Percentiles rank a stretch among this genome's conserved stretches.
Evolutionary conservation across 1,140 invertebrate genomes (phyloP).

Genomic region (Epicauta chinensis): DNA sequence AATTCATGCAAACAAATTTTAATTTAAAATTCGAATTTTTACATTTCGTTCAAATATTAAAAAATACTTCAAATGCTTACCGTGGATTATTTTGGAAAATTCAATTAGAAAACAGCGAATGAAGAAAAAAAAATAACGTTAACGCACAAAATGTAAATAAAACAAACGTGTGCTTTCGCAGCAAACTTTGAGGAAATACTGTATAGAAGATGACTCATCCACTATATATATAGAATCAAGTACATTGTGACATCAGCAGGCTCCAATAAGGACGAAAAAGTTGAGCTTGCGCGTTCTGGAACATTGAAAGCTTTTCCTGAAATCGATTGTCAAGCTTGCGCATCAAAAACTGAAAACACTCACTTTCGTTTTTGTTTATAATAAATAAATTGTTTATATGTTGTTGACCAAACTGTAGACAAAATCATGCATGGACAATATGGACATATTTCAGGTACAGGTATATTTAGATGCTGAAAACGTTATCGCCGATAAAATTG

Average conservation of each 20-base stretch:
- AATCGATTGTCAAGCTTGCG: slow-evolving; percentile 26
- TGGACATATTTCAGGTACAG: too few species aligned
- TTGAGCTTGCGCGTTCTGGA: slow-evolving; percentile 24
- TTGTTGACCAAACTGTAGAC: too few species aligned
- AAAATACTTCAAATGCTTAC: slow-evolving; percentile 1
- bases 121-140: slow-evolving; percentile 3
- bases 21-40: too few species aligned
- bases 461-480: too few species aligned
- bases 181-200: slow-evolving; percentile 31
- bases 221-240: slow-evolving; percentile 37
- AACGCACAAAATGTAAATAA: slow-evolving; percentile 18
- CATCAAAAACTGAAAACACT: slow-evolving; percentile 6
- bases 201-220: slow-evolving; percentile 35
- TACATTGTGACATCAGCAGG: slow-evolving; percentile 28
- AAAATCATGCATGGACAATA: too few species aligned
- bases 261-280: slow-evolving; percentile 25
- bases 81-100: background rate
- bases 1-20: too few species aligned
- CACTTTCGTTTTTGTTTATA: slow-evolving; percentile 21
- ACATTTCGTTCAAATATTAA: background rate
- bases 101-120: too few species aligned
- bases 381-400: too few species aligned
- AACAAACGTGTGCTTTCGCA: slow-evolving; percentile 23
- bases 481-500: too few species aligned
- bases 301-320: slow-evolving; percentile 17